These are phyloP conservation scores for Antheraea assamensis DNA, from an alignment of 2,888 invertebrate species.

Conservation along the genomic window DNA sequence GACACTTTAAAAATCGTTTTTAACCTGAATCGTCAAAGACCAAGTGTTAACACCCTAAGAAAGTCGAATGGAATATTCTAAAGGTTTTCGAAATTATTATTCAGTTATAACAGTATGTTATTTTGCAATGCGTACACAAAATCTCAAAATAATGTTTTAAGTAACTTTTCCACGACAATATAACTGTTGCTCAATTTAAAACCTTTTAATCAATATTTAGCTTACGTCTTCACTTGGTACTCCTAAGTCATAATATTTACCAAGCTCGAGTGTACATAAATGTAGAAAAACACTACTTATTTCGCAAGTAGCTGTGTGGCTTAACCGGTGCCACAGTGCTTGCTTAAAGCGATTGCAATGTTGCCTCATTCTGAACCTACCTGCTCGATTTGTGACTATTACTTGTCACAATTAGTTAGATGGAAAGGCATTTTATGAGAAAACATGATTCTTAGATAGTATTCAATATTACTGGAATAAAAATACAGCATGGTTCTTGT, in stretches of 20 bases:
- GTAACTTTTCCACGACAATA: too few species aligned
- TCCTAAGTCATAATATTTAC: slow-evolving; percentile 27
- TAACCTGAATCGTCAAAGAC: neutral
- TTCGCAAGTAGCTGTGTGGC: slow-evolving; percentile 31
- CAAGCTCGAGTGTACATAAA: slow-evolving; percentile 27
- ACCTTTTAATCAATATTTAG: neutral
- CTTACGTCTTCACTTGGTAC: neutral
- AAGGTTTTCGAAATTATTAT: neutral
- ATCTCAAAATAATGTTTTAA: neutral
- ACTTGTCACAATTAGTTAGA: neutral
- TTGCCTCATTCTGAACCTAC: slow-evolving; percentile 32
- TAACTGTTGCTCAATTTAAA: too few species aligned
- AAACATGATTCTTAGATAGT: neutral
- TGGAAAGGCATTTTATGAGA: slow-evolving; percentile 13
- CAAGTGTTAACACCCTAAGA: neutral
- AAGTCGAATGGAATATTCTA: neutral
- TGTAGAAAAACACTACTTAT: slow-evolving; percentile 32
- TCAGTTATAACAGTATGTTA: neutral
- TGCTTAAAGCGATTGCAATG: slow-evolving; percentile 29
- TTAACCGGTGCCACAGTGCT: slow-evolving; percentile 29
- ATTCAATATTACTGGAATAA: neutral
- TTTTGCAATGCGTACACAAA: neutral
- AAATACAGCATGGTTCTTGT: neutral
- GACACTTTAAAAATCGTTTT: neutral
- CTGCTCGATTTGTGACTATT: neutral